Conservation (phyloP, 2,888 invertebrate genomes). For the Cephus nigrinus region DNA sequence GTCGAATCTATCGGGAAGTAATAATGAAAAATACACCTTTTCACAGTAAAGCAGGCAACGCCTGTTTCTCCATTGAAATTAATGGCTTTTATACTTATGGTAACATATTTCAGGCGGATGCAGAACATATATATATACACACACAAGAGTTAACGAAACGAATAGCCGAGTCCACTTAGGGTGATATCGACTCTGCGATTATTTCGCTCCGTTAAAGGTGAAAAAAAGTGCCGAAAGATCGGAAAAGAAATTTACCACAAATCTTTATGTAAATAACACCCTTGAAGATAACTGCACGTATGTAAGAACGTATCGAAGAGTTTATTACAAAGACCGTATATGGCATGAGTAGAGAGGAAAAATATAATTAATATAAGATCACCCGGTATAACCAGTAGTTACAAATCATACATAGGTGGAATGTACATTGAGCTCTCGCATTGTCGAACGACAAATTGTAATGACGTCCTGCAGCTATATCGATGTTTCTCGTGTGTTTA, state of each 20-base stretch:
- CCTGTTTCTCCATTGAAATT: conserved; percentile 34
- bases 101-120: conserved; percentile 31
- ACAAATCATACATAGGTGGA: neutral
- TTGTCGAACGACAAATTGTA: conserved; percentile 38
- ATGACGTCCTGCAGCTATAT: conserved; percentile 30
- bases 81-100: conserved; percentile 36
- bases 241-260: neutral
- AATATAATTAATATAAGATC: neutral
- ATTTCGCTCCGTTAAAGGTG: neutral
- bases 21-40: conserved; percentile 21
- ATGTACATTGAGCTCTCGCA: conserved; percentile 13
- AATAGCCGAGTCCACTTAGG: conserved; percentile 26
- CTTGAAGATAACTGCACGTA: neutral
- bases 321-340: neutral
- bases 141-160: conserved; percentile 29
- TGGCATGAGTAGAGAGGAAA: neutral
- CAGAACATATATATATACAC: conserved; percentile 18
- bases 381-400: neutral
- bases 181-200: neutral
- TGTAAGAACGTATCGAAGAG: neutral
- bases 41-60: neutral
- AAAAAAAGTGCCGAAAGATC: neutral
- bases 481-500: conserved; percentile 29
- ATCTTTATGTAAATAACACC: neutral
- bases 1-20: conserved; percentile 18